Base-by-base conservation (phyloP, 1,140 invertebrate species). In the Theocolax elegans region DNA sequence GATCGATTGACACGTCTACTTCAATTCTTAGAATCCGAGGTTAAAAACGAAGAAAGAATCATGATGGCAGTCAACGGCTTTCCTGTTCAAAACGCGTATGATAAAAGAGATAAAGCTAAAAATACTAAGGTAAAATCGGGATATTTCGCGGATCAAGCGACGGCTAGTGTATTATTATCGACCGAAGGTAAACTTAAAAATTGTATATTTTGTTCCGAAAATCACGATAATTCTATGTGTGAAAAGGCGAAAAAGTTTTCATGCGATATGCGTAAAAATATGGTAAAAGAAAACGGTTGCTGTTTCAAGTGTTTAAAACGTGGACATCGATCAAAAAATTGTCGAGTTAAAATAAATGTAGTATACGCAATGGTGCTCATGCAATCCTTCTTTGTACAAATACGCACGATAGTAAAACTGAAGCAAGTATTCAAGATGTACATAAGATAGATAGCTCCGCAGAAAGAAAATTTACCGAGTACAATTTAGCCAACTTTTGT, bases 41-140 rank as follows among this genome's bases (percentile, higher is more conserved):
- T 80, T 7, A 58, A 77, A 25, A 69, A 72, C 7, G 75, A 81
- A 67, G 68, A 80, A 25, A 49, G 75, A 23, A 76, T 79, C 29
- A 40, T 49, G 0, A 67, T 80, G 21, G 74, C 74, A 25, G 48
- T 71, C 12, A 21, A 15, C 15, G 68, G 69, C 42, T 75, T 78
- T 19, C 23, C n/a, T 0, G 23, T n/a, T 10, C 15, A 19, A 8
- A 27, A 38, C 0, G 27, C 44, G 17, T 13, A 59, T 17, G 19
- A 17, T 25, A n/a, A 40, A 35, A 21, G 10, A 4, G 6, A 51
- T n/a, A 60, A 69, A 4, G n/a, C 21, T 13, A 25, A 6, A 3
- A 27, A 38, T 19, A 67, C 56, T 21, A 67, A 71, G 31, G 17
- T n/a, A 7, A 72, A 70, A 31, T 1, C 3, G 17, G 46, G 51